Conservation (phyloP, 2,888 invertebrate species). For the Perdita meconis region DNA sequence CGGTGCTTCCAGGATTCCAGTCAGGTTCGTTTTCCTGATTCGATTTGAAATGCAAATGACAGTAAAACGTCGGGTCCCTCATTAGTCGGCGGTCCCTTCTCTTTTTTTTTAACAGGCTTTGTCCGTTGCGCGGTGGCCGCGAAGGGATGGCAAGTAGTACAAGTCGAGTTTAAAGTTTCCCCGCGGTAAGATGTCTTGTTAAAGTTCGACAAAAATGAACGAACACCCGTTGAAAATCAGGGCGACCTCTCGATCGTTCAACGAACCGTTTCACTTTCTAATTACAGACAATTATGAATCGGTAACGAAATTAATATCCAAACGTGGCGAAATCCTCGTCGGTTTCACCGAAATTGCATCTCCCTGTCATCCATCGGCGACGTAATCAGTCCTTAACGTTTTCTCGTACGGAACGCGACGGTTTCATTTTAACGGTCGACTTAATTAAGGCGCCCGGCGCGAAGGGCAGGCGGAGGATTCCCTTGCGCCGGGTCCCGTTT, state of each 20-base stretch:
- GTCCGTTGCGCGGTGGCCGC: constrained; percentile 4
- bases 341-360: background rate
- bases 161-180: constrained; percentile 18
- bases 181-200: constrained; percentile 24
- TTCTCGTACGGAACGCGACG: background rate
- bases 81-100: constrained; percentile 54
- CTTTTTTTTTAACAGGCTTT: constrained; percentile 35
- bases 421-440: constrained; percentile 27
- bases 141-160: constrained; percentile 1
- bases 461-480: constrained; percentile 5
- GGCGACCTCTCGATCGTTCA: background rate
- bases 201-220: constrained; percentile 5
- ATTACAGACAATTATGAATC: background rate
- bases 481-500: background rate
- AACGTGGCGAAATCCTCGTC: background rate
- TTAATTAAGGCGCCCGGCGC: constrained; percentile 38
- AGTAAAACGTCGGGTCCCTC: constrained; percentile 65
- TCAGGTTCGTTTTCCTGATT: constrained; percentile 65
- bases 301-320: background rate
- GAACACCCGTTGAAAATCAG: background rate
- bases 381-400: constrained; percentile 14
- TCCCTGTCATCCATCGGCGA: background rate
- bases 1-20: constrained; percentile 38
- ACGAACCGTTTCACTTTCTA: background rate
- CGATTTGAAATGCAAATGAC: constrained; percentile 69